phyloP scores from a whole-genome alignment of 2,113 vertebrate genomes.

The Bostrychus sinensis region DNA sequence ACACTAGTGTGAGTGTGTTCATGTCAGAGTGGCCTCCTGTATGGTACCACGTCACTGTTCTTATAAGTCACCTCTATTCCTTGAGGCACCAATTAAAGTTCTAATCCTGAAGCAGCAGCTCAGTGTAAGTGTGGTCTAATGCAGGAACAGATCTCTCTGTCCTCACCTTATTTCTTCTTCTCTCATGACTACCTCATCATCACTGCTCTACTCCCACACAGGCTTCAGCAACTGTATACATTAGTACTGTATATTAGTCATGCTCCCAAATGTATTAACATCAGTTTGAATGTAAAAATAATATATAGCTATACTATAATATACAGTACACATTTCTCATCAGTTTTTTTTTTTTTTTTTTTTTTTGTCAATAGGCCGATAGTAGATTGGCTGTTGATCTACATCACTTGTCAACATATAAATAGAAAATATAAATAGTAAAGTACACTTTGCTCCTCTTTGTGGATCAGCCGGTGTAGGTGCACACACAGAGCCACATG shows the following conservation, averaged over 20 bases:
- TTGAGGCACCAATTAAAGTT: conserved; percentile 77
- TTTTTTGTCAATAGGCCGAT: too few species aligned
- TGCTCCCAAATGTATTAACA: too few species aligned
- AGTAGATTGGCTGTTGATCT: too few species aligned
- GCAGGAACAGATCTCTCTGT: conserved; percentile 32
- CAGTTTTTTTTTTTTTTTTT: too few species aligned
- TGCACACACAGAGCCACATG: conserved; percentile 13
- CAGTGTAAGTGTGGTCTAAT: conserved; percentile 47
- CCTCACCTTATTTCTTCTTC: conserved; percentile 27
- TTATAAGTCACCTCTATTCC: conserved; percentile 71
- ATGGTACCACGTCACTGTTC: conserved; percentile 60
- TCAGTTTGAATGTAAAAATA: too few species aligned
- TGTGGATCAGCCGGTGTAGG: conserved; percentile 28
- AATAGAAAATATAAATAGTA: too few species aligned
- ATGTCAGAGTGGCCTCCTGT: conserved; percentile 51
- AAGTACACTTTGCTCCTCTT: too few species aligned
- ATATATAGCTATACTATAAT: too few species aligned
- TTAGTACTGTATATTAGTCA: conserved; percentile 7
- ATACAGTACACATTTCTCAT: too few species aligned
- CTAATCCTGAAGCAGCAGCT: conserved; percentile 70
- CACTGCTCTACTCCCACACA: background rate
- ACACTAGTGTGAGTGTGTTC: conserved; percentile 25
- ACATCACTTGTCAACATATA: too few species aligned
- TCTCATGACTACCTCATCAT: too few species aligned
- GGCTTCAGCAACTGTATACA: background rate